Percentiles rank a stretch among this genome's conserved stretches.
Evolutionary conservation across 2,797 vertebrate genomes (phyloP).

Genomic region (Betta splendens): DNA sequence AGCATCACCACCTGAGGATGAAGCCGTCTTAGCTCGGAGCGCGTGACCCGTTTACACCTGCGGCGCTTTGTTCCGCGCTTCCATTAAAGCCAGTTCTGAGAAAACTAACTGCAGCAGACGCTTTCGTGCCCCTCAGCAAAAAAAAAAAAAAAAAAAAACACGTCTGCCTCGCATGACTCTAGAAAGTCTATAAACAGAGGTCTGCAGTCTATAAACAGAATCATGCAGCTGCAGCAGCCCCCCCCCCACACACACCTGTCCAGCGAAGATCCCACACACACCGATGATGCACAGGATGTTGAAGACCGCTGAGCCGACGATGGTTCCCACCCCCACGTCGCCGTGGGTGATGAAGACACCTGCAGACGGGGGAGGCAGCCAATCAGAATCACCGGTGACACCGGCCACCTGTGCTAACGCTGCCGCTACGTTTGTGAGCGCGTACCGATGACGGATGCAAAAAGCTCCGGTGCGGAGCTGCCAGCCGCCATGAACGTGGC

Average conservation of each 20-base stretch:
- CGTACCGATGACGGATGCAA: constrained; percentile 95
- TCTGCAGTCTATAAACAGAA: constrained; percentile 48
- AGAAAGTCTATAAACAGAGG: constrained; percentile 48
- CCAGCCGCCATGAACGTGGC: constrained; percentile 99
- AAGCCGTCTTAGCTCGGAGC: not conserved
- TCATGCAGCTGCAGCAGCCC: constrained; percentile 31
- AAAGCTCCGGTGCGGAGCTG: constrained; percentile 97
- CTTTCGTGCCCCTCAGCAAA: constrained; percentile 40
- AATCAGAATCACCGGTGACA: constrained; percentile 49
- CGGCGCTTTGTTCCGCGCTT: constrained; percentile 20
- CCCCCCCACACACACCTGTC: constrained; percentile 86
- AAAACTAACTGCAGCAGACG: constrained; percentile 42
- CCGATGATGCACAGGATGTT: constrained; percentile 98
- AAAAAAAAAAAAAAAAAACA: too few relatives aligned
- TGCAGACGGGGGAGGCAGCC: constrained; percentile 65
- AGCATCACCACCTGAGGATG: constrained; percentile 88
- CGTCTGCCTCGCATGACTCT: constrained; percentile 34
- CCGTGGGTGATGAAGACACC: constrained; percentile 98
- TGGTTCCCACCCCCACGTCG: constrained; percentile 96
- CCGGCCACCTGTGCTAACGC: constrained; percentile 43
- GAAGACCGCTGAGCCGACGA: constrained; percentile 97
- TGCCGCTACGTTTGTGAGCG: constrained; percentile 6
- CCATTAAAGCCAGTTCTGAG: constrained; percentile 20
- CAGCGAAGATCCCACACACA: constrained; percentile 95
- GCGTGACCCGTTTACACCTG: constrained; percentile 3